A percentile compares a stretch with the other conserved stretches of the same genome.
Conservation (phyloP, 2,113 vertebrate species). For the Hypomesus transpacificus region DNA sequence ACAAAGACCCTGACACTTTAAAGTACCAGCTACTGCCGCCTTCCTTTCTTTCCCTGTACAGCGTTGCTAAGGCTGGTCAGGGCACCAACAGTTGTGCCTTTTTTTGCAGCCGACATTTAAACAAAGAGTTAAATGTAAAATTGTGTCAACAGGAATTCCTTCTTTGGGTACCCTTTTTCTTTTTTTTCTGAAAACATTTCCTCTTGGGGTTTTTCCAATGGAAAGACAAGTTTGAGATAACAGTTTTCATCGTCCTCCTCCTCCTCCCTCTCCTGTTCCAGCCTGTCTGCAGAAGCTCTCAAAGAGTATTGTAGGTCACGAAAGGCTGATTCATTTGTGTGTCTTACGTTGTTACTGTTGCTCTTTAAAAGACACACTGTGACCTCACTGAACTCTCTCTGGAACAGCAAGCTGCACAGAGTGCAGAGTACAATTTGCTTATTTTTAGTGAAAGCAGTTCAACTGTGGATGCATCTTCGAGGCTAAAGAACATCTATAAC, state of each 20-base stretch:
- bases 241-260: slow-evolving; percentile 14
- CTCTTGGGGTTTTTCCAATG: slow-evolving; percentile 57
- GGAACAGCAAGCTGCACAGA: not conserved
- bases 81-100: slow-evolving; percentile 78
- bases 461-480: not conserved
- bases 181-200: slow-evolving; percentile 72
- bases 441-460: not conserved
- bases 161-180: slow-evolving; percentile 70
- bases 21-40: slow-evolving; percentile 87
- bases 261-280: not conserved
- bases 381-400: not conserved
- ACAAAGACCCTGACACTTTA: slow-evolving; percentile 98
- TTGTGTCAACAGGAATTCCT: slow-evolving; percentile 77
- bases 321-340: not conserved
- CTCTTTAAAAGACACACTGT: not conserved
- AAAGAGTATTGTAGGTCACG: slow-evolving; percentile 9
- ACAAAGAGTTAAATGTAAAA: slow-evolving; percentile 82
- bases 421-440: not conserved
- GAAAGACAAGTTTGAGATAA: slow-evolving; percentile 15
- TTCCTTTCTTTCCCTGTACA: slow-evolving; percentile 77
- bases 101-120: slow-evolving; percentile 56
- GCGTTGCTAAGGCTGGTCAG: slow-evolving; percentile 76
- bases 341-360: not conserved
- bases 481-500: not conserved
- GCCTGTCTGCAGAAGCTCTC: slow-evolving; percentile 4